Percentiles rank a stretch among this genome's conserved stretches.
phyloP scores from a whole-genome alignment of 2,113 vertebrate genomes.

The Onychostruthus taczanowskii region DNA sequence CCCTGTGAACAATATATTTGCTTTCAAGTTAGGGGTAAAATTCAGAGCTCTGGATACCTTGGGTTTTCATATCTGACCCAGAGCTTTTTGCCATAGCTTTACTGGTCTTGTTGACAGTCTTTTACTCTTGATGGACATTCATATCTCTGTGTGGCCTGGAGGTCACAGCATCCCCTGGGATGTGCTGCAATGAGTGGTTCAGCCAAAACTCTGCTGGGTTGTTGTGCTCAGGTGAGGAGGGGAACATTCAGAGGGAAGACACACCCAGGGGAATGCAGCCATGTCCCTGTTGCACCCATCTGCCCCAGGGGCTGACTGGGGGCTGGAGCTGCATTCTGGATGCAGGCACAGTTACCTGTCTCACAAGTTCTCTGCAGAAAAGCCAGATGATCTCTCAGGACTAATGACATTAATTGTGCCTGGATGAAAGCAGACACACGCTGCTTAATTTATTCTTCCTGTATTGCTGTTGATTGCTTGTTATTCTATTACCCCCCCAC shows the following conservation, averaged over 20 bases:
- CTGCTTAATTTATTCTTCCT: slow-evolving; percentile 35
- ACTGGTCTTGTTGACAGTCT: not conserved
- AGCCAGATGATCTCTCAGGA: not conserved
- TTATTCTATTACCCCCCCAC: slow-evolving; percentile 52
- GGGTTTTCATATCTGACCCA: not conserved
- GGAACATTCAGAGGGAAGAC: not conserved
- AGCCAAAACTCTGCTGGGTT: not conserved
- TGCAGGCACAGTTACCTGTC: not conserved
- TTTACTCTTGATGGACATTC: not conserved
- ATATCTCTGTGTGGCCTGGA: not conserved
- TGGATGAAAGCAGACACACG: slow-evolving; percentile 23
- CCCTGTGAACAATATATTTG: not conserved
- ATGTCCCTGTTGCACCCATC: too few species aligned
- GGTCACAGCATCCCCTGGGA: not conserved
- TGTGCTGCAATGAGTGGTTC: not conserved
- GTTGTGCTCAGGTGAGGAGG: not conserved
- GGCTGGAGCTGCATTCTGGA: not conserved
- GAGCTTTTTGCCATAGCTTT: not conserved
- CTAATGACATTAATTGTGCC: slow-evolving; percentile 50
- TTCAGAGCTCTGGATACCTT: not conserved
- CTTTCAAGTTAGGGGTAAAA: not conserved
- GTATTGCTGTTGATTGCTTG: slow-evolving; percentile 14
- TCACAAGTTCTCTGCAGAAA: not conserved
- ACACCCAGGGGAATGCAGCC: accelerated
- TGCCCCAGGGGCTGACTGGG: not conserved